Conservation (phyloP, 2,888 invertebrate genomes). For the Dichetophora obliterata region DNA sequence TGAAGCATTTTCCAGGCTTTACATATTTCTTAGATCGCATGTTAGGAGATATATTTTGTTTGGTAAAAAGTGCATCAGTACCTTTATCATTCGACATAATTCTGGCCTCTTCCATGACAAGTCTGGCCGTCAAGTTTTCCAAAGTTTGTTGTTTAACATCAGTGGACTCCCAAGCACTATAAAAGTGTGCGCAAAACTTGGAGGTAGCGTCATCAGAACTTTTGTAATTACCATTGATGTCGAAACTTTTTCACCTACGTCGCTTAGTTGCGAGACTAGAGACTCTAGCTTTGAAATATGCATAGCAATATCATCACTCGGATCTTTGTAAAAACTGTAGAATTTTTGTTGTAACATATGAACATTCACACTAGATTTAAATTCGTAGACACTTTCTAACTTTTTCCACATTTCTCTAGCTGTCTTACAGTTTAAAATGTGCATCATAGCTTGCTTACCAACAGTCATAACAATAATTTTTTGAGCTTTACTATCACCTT, state of each 20-base stretch:
- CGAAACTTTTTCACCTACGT: slow-evolving; percentile 43
- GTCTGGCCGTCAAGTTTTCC: too few species aligned
- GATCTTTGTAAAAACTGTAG: slow-evolving; percentile 45
- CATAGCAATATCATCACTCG: slow-evolving; percentile 45
- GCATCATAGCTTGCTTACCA: slow-evolving; percentile 35
- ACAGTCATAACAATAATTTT: slow-evolving; percentile 42
- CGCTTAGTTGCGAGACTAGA: slow-evolving; percentile 41
- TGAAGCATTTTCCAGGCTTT: slow-evolving; percentile 44
- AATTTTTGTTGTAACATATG: slow-evolving; percentile 49
- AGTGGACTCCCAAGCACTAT: too few species aligned
- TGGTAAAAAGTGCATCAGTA: not conserved
- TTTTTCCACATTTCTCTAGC: slow-evolving; percentile 42
- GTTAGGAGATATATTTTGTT: not conserved
- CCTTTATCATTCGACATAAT: not conserved
- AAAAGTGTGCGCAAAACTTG: too few species aligned
- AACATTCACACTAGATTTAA: slow-evolving; percentile 37
- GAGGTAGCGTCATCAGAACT: slow-evolving; percentile 36
- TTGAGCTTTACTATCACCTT: slow-evolving; percentile 40
- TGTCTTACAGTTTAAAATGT: slow-evolving; percentile 41
- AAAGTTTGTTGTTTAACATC: too few species aligned
- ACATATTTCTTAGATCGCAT: too few species aligned
- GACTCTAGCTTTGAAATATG: slow-evolving; percentile 44
- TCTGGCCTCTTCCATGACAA: slow-evolving; percentile 27
- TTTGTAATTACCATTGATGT: slow-evolving; percentile 49
- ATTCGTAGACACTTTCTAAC: slow-evolving; percentile 41